Conservation (phyloP, 2,888 invertebrate genomes). For the Hemithea aestivaria region DNA sequence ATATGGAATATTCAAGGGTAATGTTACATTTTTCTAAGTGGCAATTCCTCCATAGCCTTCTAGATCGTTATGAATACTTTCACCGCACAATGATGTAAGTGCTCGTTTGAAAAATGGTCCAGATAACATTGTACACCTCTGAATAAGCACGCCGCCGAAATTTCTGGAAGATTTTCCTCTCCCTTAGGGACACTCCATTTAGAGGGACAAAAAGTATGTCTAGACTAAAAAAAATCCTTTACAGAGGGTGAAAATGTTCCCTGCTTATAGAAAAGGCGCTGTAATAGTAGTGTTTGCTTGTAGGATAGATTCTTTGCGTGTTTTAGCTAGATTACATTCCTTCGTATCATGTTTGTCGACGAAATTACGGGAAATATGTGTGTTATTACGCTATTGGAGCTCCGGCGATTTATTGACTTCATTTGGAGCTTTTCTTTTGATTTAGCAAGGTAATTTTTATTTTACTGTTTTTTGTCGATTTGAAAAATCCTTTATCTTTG, state of each 20-base stretch:
- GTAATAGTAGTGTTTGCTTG: no score
- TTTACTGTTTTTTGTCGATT: no score
- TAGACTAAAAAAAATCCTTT: constrained; percentile 2
- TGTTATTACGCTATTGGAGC: no score
- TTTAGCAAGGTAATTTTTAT: no score
- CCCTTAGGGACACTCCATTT: constrained; percentile 12
- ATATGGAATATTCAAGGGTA: no score
- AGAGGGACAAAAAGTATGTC: constrained; percentile 7
- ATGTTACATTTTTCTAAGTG: constrained; percentile 2
- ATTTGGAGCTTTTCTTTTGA: no score
- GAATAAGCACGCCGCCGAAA: constrained; percentile 16
- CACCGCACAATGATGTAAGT: constrained; percentile 12
- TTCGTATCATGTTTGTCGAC: no score
- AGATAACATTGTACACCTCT: constrained; percentile 13
- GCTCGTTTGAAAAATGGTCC: constrained; percentile 18
- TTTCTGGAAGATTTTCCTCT: constrained; percentile 7
- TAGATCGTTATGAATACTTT: background rate
- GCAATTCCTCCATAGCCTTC: constrained; percentile 1
- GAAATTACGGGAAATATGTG: no score
- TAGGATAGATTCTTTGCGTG: no score
- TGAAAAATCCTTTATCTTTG: no score
- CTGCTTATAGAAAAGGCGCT: background rate
- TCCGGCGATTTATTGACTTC: no score
- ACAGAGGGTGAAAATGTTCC: constrained; percentile 6
- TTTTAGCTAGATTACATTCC: no score